These are phyloP conservation scores for Nomada flava DNA, from an alignment of 2,888 invertebrate genomes.

Conservation along the genomic window DNA sequence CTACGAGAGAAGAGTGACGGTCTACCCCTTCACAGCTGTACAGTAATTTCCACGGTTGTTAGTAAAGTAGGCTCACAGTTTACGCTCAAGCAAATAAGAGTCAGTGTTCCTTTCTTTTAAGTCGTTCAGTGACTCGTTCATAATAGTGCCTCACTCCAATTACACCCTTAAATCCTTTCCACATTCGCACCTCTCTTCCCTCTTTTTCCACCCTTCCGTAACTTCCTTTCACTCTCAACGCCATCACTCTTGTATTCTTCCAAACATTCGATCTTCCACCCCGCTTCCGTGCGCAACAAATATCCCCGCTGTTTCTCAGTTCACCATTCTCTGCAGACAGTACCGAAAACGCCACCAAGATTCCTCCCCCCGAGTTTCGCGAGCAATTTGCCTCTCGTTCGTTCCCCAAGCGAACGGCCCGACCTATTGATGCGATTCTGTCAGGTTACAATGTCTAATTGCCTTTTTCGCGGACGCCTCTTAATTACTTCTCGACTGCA, in stretches of 20 bases:
- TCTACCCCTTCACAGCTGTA: not conserved
- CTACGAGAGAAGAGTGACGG: not conserved
- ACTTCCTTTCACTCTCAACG: slow-evolving; percentile 28
- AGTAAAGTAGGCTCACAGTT: slow-evolving; percentile 11
- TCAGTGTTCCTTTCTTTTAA: slow-evolving; percentile 53
- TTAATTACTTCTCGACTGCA: slow-evolving; percentile 60
- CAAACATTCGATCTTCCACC: slow-evolving; percentile 16
- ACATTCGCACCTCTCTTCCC: slow-evolving; percentile 45
- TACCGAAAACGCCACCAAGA: not conserved
- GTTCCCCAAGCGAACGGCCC: not conserved
- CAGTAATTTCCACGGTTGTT: not conserved
- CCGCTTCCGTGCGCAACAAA: not conserved
- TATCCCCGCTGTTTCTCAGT: not conserved
- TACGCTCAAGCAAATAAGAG: slow-evolving; percentile 40
- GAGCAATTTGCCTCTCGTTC: slow-evolving; percentile 21
- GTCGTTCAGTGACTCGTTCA: slow-evolving; percentile 59
- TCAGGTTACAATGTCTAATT: slow-evolving; percentile 47
- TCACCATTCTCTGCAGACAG: not conserved
- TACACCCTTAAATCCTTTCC: slow-evolving; percentile 58
- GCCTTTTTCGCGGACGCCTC: slow-evolving; percentile 47
- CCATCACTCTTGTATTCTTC: slow-evolving; percentile 12
- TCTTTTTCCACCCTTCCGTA: slow-evolving; percentile 18
- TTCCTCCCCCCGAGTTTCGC: not conserved
- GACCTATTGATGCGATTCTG: slow-evolving; percentile 10
- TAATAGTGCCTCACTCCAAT: slow-evolving; percentile 53